Percentiles rank a stretch among this genome's conserved stretches.
These are phyloP conservation scores for Orientallactaga bullata DNA, from an alignment of 2,113 vertebrate genomes.

Conservation along the genomic window DNA sequence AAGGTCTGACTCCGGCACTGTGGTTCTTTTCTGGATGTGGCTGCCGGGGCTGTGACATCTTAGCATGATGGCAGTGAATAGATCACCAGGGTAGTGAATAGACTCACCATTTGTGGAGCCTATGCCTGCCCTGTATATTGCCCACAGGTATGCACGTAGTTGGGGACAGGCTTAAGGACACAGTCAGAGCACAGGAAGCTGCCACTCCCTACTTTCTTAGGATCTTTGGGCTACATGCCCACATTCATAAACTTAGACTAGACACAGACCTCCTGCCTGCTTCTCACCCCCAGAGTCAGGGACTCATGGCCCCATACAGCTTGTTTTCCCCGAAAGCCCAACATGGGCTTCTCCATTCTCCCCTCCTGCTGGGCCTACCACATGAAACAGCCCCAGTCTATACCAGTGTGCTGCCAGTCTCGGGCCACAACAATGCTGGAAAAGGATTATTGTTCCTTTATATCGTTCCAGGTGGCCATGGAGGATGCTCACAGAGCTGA, in stretches of 20 bases:
- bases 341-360: rapidly evolving
- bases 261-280: not conserved
- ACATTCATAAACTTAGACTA: rapidly evolving
- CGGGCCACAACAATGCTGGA: not conserved
- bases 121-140: rapidly evolving
- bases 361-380: no score
- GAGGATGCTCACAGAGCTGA: slow-evolving; percentile 16
- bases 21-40: not conserved
- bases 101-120: no score
- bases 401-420: not conserved
- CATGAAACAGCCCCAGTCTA: not conserved
- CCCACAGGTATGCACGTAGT: not conserved
- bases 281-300: rapidly evolving
- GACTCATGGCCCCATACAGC: not conserved
- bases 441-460: rapidly evolving
- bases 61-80: not conserved
- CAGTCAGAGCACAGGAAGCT: rapidly evolving
- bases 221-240: not conserved
- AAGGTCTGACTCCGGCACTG: not conserved
- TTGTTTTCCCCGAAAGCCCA: not conserved
- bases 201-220: rapidly evolving
- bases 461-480: not conserved
- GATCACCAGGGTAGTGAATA: not conserved
- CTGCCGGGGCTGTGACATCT: not conserved
- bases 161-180: not conserved